Conservation (phyloP, 2,797 vertebrate species). For the Ficedula albicollis region DNA sequence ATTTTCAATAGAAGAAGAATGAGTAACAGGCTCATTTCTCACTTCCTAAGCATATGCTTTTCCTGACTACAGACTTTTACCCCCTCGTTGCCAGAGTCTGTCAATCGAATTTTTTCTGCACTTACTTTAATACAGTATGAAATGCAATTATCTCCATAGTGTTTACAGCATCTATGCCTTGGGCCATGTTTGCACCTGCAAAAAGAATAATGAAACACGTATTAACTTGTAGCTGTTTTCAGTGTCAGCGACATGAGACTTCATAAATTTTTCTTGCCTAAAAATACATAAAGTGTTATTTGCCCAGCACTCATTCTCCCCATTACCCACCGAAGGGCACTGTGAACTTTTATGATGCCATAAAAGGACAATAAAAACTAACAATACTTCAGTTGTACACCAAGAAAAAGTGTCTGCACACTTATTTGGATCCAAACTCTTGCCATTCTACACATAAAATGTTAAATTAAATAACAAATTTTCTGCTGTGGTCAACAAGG, state of each 20-base stretch:
- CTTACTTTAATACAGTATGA: slow-evolving; percentile 98
- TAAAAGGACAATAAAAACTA: slow-evolving; percentile 53
- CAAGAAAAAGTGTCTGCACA: background rate
- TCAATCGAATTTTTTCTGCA: slow-evolving; percentile 22
- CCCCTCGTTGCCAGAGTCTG: background rate
- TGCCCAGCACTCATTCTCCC: background rate
- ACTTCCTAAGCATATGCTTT: background rate
- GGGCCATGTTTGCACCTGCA: slow-evolving; percentile 95
- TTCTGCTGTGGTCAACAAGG: background rate
- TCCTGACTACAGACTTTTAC: background rate
- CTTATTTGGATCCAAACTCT: background rate
- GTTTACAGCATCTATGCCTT: slow-evolving; percentile 97
- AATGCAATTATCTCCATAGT: slow-evolving; percentile 97
- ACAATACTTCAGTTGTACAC: slow-evolving; percentile 26
- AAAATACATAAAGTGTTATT: slow-evolving; percentile 9
- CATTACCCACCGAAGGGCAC: slow-evolving; percentile 3
- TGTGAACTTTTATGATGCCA: slow-evolving; percentile 29
- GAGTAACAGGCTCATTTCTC: background rate
- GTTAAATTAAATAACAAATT: background rate
- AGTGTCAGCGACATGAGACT: background rate
- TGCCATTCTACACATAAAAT: background rate
- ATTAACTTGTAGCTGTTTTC: slow-evolving; percentile 14
- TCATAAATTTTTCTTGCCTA: slow-evolving; percentile 22
- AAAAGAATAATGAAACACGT: slow-evolving; percentile 53
- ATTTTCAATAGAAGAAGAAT: slow-evolving; percentile 33